Evolutionary conservation across 2,797 vertebrate genomes (phyloP).

Genomic region (Cottoperca gobio): DNA sequence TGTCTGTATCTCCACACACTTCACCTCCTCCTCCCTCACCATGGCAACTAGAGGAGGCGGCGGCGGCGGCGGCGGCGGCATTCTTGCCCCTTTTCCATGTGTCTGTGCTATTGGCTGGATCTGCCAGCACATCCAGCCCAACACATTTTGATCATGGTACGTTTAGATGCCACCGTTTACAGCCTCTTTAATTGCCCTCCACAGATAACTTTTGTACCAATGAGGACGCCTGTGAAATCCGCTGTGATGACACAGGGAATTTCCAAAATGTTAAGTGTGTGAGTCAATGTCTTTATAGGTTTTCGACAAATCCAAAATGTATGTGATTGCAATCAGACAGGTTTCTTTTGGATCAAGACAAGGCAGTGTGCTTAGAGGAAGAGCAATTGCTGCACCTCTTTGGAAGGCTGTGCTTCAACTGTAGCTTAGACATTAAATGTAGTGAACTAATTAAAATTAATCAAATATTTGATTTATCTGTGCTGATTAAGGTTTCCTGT

Average conservation of each 20-base stretch:
- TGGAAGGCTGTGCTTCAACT: neutral
- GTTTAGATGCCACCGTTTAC: slow-evolving; percentile 15
- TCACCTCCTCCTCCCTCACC: slow-evolving; percentile 59
- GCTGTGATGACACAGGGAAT: neutral
- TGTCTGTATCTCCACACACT: slow-evolving; percentile 33
- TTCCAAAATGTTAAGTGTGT: neutral
- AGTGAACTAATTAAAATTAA: neutral
- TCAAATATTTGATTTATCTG: neutral
- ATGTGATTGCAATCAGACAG: neutral
- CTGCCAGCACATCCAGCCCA: slow-evolving; percentile 21
- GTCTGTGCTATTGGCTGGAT: slow-evolving; percentile 32
- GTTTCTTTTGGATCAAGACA: neutral
- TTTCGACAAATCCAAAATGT: neutral
- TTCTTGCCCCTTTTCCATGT: slow-evolving; percentile 53
- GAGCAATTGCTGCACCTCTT: neutral
- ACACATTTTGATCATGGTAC: slow-evolving; percentile 32
- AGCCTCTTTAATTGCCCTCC: slow-evolving; percentile 35
- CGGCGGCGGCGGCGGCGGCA: slow-evolving; percentile 17
- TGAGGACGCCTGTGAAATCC: neutral
- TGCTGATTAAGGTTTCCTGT: neutral
- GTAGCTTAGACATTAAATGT: neutral
- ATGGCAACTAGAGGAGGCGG: slow-evolving; percentile 69
- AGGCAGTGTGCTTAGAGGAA: neutral
- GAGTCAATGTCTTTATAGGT: neutral
- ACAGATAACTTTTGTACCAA: neutral